These are phyloP conservation scores for Forpus xanthops DNA, from an alignment of 2,797 vertebrate species.

Conservation along the genomic window DNA sequence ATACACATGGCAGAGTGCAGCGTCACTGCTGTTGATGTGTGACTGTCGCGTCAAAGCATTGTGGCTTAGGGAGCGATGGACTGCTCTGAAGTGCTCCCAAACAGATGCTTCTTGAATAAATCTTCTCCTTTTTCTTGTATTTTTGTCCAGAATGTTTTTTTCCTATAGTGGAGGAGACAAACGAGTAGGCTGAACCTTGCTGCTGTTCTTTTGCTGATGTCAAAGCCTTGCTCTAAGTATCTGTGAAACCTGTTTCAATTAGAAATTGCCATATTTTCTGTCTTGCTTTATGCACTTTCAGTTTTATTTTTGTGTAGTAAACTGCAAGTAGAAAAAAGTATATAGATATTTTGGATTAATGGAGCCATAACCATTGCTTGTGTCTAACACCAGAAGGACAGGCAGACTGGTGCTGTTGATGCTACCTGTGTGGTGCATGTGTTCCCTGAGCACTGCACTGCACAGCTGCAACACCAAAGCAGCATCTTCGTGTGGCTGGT, in stretches of 20 bases:
- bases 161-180: background rate
- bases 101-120: too few relatives aligned
- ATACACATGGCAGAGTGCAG: background rate
- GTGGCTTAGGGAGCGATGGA: background rate
- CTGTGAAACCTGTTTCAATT: background rate
- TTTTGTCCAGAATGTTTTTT: background rate
- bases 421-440: background rate
- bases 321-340: background rate
- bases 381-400: background rate
- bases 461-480: background rate
- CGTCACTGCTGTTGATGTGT: background rate
- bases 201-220: background rate
- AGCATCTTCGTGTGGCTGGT: background rate
- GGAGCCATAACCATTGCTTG: too few relatives aligned
- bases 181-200: background rate
- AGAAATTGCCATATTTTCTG: background rate
- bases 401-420: background rate
- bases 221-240: background rate
- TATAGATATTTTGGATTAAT: background rate
- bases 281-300: background rate
- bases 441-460: background rate
- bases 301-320: background rate
- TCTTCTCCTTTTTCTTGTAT: background rate
- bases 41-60: too few relatives aligned
- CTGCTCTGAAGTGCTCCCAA: background rate